Base-by-base conservation (phyloP, 2,888 invertebrate species). In the Phaedon cochleariae region DNA sequence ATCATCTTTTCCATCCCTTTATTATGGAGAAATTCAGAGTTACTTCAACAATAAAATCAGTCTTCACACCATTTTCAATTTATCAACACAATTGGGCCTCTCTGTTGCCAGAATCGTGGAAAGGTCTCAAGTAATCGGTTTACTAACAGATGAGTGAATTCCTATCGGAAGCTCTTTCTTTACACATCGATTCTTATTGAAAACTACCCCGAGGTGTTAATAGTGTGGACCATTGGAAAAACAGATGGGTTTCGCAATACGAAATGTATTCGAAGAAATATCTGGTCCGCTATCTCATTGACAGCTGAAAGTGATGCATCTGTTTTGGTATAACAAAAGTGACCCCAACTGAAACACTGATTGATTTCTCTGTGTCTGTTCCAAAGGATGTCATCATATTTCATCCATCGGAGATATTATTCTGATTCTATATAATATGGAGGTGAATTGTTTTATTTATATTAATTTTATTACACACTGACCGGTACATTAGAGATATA, bases 261-360 rank as follows among this genome's bases (percentile, higher is more conserved):
- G 29, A 58, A 26, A 46, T 26, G 49, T 60, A 26, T 41, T 15
- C 49, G 18, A 41, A 31, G 18, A 67, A 55, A 59, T 57, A 67
- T 64, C 63, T 74, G 78, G 65, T 57, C 69, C 55, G 71, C 76
- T 75, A 61, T 64, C 68, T 71, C 78, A 80, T 81, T 80, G 81
- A 81, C 81, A 81, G 80, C 79, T 81, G 81, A 78, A 62, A 78
- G 77, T 80, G 80, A 80, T 77, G 78, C 80, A 80, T 81, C 79
- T 80, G 80, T 79, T 79, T 74, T 76, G 71, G 73, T 70, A 73
- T 73, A 73, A 79, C 79, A 79, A 79, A 78, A 79, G 79, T 79
- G 76, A 77, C 77, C 78, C 76, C 74, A 78, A 77, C 77, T 72
- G 76, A 75, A 74, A 78, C 76, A 75, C 76, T 79, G 80, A 80